Conservation (phyloP, 2,113 vertebrate genomes). For the Seriola aureovittata region DNA sequence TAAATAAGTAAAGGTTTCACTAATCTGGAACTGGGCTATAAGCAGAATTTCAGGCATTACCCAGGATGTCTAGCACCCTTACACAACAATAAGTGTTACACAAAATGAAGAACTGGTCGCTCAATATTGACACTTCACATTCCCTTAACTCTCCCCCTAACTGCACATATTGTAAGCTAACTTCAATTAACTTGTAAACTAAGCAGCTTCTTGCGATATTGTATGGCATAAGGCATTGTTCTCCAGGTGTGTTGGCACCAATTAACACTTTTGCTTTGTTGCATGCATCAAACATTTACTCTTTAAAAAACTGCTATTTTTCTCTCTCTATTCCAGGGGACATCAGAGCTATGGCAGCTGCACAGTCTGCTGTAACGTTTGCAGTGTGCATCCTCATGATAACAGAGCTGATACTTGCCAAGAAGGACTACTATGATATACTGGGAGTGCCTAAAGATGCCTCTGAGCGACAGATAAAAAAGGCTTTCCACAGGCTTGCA, state of each 20-base stretch:
- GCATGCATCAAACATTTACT: neutral
- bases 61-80: neutral
- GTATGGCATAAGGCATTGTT: neutral
- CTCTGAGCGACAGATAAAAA: conserved; percentile 95
- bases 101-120: neutral
- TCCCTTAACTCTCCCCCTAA: neutral
- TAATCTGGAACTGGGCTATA: neutral
- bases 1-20: neutral
- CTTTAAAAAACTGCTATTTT: neutral
- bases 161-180: neutral
- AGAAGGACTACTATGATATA: conserved; percentile 94
- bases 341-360: conserved; percentile 87
- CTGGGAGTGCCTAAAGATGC: conserved; percentile 94
- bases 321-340: conserved; percentile 67
- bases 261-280: neutral
- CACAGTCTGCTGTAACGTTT: conserved; percentile 89
- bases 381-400: conserved; percentile 94
- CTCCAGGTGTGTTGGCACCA: neutral
- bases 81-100: neutral
- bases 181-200: too few species aligned
- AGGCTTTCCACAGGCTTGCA: conserved; percentile 96
- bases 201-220: neutral
- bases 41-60: neutral
- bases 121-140: neutral
- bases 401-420: conserved; percentile 94